Evolutionary conservation across 2,888 invertebrate species (phyloP).

Genomic region (Orthosia gracilis): DNA sequence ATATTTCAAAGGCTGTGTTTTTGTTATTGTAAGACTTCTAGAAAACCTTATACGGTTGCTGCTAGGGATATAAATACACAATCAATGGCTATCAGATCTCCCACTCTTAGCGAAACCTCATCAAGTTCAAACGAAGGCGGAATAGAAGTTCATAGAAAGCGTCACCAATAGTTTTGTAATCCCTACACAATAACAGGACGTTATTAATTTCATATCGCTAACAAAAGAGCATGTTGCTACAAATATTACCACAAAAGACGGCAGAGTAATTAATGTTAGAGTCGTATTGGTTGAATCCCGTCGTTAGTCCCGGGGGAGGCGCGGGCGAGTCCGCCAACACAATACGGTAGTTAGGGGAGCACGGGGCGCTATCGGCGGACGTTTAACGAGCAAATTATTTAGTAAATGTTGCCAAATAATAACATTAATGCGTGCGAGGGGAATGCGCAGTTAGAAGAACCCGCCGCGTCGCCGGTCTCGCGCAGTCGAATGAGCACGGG

Average conservation of each 20-base stretch:
- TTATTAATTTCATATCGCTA: conserved; percentile 85
- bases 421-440: conserved; percentile 86
- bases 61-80: conserved; percentile 23
- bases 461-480: conserved; percentile 1
- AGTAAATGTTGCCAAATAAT: conserved; percentile 91
- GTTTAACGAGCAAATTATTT: conserved; percentile 91
- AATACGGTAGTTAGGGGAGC: conserved; percentile 88
- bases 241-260: conserved; percentile 86
- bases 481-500: conserved; percentile 43
- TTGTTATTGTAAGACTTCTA: conserved; percentile 1
- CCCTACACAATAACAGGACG: conserved; percentile 75
- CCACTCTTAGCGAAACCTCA: conserved; percentile 77
- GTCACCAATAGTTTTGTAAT: conserved; percentile 81
- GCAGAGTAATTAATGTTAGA: conserved; percentile 86
- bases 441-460: conserved; percentile 51
- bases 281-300: conserved; percentile 85
- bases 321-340: conserved; percentile 78
- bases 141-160: conserved; percentile 79
- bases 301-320: conserved; percentile 84
- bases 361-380: conserved; percentile 83
- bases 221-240: conserved; percentile 89
- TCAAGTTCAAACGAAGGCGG: conserved; percentile 74
- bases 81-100: conserved; percentile 31
- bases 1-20: neutral
- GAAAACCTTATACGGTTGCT: conserved; percentile 20